These are phyloP conservation scores for Sylvicola cinctus DNA, from an alignment of 2,888 invertebrate species.

Conservation along the genomic window DNA sequence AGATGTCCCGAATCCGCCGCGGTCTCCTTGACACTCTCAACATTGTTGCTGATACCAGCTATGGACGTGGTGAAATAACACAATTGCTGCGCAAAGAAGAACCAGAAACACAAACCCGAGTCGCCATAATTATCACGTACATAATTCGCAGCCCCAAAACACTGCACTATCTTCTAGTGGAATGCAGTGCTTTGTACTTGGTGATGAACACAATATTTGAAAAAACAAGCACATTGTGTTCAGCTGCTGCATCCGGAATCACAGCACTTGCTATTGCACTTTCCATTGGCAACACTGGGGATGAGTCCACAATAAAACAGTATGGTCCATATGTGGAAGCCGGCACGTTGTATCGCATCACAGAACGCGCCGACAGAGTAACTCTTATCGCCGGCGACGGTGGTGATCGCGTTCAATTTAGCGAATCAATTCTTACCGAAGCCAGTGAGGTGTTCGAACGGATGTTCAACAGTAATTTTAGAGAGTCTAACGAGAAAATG, in stretches of 20 bases:
- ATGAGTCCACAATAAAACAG: neutral
- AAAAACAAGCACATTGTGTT: too few species aligned
- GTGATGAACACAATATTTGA: too few species aligned
- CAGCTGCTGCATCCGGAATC: too few species aligned
- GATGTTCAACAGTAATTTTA: constrained; percentile 24
- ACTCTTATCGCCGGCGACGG: neutral
- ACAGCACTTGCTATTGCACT: too few species aligned
- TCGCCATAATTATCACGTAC: constrained; percentile 21
- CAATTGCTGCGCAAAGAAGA: constrained; percentile 17
- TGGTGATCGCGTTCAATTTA: constrained; percentile 13
- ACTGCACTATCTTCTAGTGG: too few species aligned
- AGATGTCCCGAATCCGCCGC: constrained; percentile 18
- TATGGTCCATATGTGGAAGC: neutral
- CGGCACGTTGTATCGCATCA: neutral
- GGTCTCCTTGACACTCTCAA: constrained; percentile 19
- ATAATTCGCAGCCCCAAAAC: too few species aligned
- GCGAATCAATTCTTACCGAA: constrained; percentile 19
- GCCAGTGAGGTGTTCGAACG: constrained; percentile 24
- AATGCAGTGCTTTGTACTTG: too few species aligned
- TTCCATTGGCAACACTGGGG: too few species aligned
- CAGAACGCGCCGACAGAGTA: neutral
- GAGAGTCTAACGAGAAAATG: constrained; percentile 21
- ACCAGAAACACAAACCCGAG: constrained; percentile 16
- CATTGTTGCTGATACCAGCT: constrained; percentile 23
- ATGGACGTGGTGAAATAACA: constrained; percentile 22